Conservation (phyloP, 2,797 vertebrate genomes). For the Acrocephalus scirpaceus region DNA sequence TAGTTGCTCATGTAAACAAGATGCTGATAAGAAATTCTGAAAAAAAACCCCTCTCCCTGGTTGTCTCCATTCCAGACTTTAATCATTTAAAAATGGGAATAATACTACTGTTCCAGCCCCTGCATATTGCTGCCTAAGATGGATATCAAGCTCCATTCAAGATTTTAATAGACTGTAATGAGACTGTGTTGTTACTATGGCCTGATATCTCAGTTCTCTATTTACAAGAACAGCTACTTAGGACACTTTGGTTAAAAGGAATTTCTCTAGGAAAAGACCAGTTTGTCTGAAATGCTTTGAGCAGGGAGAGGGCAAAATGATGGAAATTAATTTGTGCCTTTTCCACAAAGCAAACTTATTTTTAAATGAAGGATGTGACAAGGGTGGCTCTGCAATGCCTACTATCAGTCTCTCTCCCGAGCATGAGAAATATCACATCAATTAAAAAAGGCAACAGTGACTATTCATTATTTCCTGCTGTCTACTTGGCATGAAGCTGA, state of each 20-base stretch:
- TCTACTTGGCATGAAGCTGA: neutral
- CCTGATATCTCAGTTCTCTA: neutral
- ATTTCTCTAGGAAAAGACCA: neutral
- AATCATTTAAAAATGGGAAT: neutral
- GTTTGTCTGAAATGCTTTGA: neutral
- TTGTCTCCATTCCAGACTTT: neutral
- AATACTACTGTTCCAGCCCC: neutral
- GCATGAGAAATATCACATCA: neutral
- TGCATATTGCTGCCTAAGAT: neutral
- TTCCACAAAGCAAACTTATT: neutral
- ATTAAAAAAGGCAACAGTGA: neutral
- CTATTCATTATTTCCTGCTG: neutral
- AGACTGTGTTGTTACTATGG: neutral
- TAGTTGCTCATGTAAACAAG: neutral
- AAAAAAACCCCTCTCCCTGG: neutral
- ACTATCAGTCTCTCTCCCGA: neutral
- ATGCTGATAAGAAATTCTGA: neutral
- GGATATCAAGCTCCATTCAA: neutral
- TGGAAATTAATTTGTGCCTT: neutral
- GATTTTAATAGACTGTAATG: neutral
- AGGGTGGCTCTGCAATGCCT: neutral
- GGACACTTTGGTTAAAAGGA: neutral
- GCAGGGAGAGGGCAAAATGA: neutral
- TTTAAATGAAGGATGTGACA: neutral
- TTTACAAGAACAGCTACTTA: neutral